Base-by-base conservation (phyloP, 2,113 vertebrate genomes). In the Amia ocellicauda region DNA sequence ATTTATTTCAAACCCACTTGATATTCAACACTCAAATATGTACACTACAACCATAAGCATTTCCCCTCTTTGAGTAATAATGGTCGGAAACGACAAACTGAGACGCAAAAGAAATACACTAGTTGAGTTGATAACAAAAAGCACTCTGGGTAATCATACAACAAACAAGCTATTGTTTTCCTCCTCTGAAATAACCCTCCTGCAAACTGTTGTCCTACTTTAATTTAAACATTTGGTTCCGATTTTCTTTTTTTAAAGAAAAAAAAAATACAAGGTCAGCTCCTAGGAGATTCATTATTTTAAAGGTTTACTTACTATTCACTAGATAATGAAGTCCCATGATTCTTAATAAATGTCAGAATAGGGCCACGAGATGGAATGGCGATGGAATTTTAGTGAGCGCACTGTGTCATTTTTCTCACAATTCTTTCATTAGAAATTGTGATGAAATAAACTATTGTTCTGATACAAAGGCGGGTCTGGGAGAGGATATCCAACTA, bases 291-390 rank as follows among this genome's bases (percentile, higher is more conserved):
- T 24, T 68, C 31, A 36, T 43, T 57, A 67, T n/a, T n/a, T 20
- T 54, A 67, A 75, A 60, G 23, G 16, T 60, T 64, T 29, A 67
- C 52, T 11, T 19, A 26, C 61, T 52, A 63, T 60, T 63, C 50
- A 68, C 20, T n/a, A 36, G 54, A 50, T 63, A 78, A 80, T 70
- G 57, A 77, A 62, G 42, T 66, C 63, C 65, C 53, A 7, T 52
- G 7, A 10, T 26, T 70, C 45, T 52, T 58, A 27, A 3, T 16
- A 42, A 68, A 68, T 64, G 55, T 58, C 75, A 70, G 29, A 59
- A 42, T 17, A 54, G 55, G 58, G 55, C 51, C 64, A 27, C 24
- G n/a, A 63, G 45, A 62, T 64, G 62, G 27, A 68, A 70, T 65
- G 58, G 61, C 68, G 49, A 50, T 23, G 43, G 62, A 71, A 72